Evolutionary conservation across 2,888 invertebrate genomes (phyloP).

Genomic region (Acronicta psi): DNA sequence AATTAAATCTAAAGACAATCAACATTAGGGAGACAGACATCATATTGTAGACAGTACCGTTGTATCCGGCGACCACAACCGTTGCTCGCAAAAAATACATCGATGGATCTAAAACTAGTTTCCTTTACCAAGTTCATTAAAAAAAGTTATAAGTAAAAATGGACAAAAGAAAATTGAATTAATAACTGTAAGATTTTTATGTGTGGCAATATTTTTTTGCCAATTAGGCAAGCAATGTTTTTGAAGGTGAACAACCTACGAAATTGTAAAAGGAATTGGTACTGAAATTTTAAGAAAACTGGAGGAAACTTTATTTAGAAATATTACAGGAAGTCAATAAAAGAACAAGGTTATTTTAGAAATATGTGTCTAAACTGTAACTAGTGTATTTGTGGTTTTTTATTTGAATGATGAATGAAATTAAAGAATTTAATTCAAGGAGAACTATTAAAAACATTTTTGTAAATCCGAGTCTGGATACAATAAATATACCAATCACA

Average conservation of each 20-base stretch:
- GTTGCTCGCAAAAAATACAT: constrained; percentile 36
- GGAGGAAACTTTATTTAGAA: constrained; percentile 8
- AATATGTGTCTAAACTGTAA: too few species aligned
- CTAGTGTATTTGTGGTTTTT: too few species aligned
- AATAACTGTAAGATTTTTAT: constrained; percentile 13
- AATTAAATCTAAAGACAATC: constrained; percentile 33
- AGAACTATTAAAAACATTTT: too few species aligned
- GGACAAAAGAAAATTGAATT: constrained; percentile 34
- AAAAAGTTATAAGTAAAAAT: constrained; percentile 11
- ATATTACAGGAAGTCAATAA: constrained; percentile 22
- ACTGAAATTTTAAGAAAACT: constrained; percentile 11
- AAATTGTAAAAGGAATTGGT: constrained; percentile 4
- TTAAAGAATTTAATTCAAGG: too few species aligned
- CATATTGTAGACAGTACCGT: constrained; percentile 47
- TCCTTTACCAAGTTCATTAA: constrained; percentile 19
- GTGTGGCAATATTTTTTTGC: constrained; percentile 18
- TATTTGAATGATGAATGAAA: too few species aligned
- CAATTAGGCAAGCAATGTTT: constrained; percentile 16
- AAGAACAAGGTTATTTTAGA: constrained; percentile 2
- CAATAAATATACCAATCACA: too few species aligned
- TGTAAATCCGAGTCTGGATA: too few species aligned
- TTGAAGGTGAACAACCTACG: constrained; percentile 27
- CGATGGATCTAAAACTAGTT: constrained; percentile 35
- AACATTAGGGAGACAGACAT: constrained; percentile 26
- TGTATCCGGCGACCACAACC: constrained; percentile 45